These are phyloP conservation scores for Calephelis virginiensis DNA, from an alignment of 1,140 invertebrate species.

Conservation along the genomic window DNA sequence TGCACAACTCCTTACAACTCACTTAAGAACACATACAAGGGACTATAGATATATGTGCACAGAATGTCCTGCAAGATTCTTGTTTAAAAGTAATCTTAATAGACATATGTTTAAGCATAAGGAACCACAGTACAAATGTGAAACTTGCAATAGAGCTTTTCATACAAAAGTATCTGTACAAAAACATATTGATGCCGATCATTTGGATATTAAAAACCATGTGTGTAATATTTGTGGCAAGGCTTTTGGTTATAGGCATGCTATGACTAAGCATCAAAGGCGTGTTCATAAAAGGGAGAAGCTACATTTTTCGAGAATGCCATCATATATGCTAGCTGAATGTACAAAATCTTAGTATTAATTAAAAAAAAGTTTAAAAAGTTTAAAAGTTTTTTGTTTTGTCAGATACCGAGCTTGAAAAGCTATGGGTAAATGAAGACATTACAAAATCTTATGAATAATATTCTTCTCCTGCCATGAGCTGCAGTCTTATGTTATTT, in stretches of 20 bases:
- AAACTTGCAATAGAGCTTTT: slow-evolving; percentile 58
- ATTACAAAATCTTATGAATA: too few species aligned
- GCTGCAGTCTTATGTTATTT: too few species aligned
- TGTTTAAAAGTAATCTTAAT: slow-evolving; percentile 77
- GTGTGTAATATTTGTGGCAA: slow-evolving; percentile 76
- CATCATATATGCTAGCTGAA: slow-evolving; percentile 38
- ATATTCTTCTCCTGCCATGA: too few species aligned
- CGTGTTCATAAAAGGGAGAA: slow-evolving; percentile 74
- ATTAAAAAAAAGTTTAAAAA: too few species aligned
- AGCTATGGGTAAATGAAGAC: background rate
- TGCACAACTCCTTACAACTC: slow-evolving; percentile 63
- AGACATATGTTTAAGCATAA: slow-evolving; percentile 70
- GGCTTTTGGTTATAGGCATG: slow-evolving; percentile 74
- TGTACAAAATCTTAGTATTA: background rate
- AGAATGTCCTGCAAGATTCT: slow-evolving; percentile 73
- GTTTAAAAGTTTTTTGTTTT: too few species aligned
- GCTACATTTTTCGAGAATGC: slow-evolving; percentile 47
- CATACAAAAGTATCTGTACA: slow-evolving; percentile 56
- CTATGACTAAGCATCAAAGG: slow-evolving; percentile 76
- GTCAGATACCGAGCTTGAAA: too few species aligned
- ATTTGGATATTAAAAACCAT: slow-evolving; percentile 76
- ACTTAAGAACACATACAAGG: slow-evolving; percentile 74
- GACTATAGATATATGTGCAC: slow-evolving; percentile 77
- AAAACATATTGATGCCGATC: slow-evolving; percentile 68
- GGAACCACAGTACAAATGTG: slow-evolving; percentile 60